phyloP scores from a whole-genome alignment of 2,888 invertebrate genomes.

The Acleris sparsana region DNA sequence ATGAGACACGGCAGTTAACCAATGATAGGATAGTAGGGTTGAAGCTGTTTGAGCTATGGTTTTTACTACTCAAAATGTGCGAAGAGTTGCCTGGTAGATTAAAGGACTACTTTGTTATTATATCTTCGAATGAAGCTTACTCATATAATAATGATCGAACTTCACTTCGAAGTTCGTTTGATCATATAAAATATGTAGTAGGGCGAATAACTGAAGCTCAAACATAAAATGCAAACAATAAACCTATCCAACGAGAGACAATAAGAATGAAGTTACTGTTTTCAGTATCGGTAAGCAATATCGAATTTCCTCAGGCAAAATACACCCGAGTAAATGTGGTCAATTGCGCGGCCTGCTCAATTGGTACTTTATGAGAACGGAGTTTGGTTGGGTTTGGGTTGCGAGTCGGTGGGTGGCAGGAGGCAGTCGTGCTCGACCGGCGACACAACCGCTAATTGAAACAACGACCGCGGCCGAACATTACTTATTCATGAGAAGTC shows the following conservation, averaged over 20 bases:
- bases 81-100: no score
- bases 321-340: slow-evolving; percentile 39
- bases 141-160: no score
- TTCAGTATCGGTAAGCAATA: slow-evolving; percentile 42
- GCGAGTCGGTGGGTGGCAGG: slow-evolving; percentile 46
- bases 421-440: slow-evolving; percentile 67
- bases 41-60: no score
- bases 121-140: no score
- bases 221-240: slow-evolving; percentile 38
- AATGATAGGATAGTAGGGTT: no score
- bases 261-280: slow-evolving; percentile 43
- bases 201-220: slow-evolving; percentile 24
- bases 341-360: slow-evolving; percentile 36
- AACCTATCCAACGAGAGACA: slow-evolving; percentile 39
- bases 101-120: no score
- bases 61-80: no score
- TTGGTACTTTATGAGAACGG: slow-evolving; percentile 48
- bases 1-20: no score
- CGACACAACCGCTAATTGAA: slow-evolving; percentile 82
- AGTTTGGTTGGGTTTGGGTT: slow-evolving; percentile 47
- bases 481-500: slow-evolving; percentile 83
- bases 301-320: slow-evolving; percentile 42
- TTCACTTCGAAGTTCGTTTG: no score
- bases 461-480: slow-evolving; percentile 79
- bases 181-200: slow-evolving; percentile 7